A percentile compares a stretch with the other conserved stretches of the same genome.
These are phyloP conservation scores for Acleris laterana DNA, from an alignment of 2,888 invertebrate genomes.

Conservation along the genomic window DNA sequence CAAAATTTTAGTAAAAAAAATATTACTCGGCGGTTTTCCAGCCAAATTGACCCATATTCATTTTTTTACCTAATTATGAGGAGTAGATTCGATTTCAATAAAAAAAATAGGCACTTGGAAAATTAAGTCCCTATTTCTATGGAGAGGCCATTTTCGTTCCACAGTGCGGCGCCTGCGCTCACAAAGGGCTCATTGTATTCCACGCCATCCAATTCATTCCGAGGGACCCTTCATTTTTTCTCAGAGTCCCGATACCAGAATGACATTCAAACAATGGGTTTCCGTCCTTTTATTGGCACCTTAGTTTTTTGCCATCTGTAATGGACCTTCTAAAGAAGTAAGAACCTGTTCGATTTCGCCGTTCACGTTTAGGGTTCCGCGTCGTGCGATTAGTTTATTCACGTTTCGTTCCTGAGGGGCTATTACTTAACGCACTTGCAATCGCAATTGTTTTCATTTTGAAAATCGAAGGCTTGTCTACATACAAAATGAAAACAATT, in stretches of 20 bases:
- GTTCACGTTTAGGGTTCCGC: conserved; percentile 6
- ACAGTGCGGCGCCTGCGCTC: conserved; percentile 78
- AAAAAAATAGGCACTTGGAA: too few species aligned
- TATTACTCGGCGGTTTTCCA: too few species aligned
- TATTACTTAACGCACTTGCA: too few species aligned
- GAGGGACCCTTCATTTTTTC: conserved; percentile 69
- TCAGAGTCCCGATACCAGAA: conserved; percentile 79
- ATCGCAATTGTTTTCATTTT: too few species aligned
- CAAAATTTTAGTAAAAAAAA: too few species aligned
- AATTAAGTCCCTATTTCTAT: too few species aligned
- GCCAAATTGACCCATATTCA: too few species aligned
- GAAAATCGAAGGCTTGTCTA: too few species aligned
- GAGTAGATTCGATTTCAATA: too few species aligned
- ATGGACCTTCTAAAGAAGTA: conserved; percentile 76
- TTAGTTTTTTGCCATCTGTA: conserved; percentile 78
- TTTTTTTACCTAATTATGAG: too few species aligned
- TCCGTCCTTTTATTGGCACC: conserved; percentile 85
- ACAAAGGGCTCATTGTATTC: conserved; percentile 82
- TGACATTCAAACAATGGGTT: conserved; percentile 81
- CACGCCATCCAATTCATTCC: conserved; percentile 66
- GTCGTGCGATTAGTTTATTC: background rate
- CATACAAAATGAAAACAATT: too few species aligned
- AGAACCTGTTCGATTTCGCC: conserved; percentile 68
- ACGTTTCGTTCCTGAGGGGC: background rate
- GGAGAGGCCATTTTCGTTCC: too few species aligned